Evolutionary conservation across 1,140 invertebrate species (phyloP).

Genomic region (Bombus superbus): DNA sequence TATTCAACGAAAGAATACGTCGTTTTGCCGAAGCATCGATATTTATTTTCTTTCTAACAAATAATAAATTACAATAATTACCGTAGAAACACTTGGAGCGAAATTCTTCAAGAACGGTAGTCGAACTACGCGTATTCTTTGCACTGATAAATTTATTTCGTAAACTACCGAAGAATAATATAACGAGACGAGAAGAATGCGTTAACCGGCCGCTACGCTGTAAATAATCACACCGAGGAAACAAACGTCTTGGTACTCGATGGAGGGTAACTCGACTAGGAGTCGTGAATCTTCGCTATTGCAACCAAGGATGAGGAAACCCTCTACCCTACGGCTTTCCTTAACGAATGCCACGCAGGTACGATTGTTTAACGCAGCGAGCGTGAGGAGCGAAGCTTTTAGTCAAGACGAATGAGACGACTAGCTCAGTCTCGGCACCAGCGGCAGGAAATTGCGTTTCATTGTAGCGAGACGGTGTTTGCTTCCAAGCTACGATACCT

Average conservation of each 20-base stretch:
- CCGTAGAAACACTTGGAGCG: no score
- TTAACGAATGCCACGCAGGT: conserved; percentile 74
- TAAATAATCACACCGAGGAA: conserved; percentile 48
- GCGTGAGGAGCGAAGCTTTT: conserved; percentile 72
- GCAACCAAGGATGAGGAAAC: conserved; percentile 27
- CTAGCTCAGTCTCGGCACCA: conserved; percentile 68
- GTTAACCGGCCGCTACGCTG: not conserved
- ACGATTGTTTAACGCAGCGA: conserved; percentile 74
- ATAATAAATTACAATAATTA: no score
- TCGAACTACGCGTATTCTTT: not conserved
- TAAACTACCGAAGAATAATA: not conserved
- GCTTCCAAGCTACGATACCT: conserved; percentile 74
- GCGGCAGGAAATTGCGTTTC: conserved; percentile 78
- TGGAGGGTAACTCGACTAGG: conserved; percentile 43
- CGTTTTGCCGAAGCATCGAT: no score
- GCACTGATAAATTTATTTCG: not conserved
- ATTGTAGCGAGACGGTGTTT: conserved; percentile 77
- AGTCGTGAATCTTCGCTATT: conserved; percentile 59
- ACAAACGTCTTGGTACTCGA: conserved; percentile 52
- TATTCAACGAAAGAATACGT: no score
- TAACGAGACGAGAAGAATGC: not conserved
- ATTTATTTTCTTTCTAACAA: no score
- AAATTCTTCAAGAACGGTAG: no score
- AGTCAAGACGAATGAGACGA: conserved; percentile 74
- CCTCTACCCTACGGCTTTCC: conserved; percentile 43